A percentile compares a stretch with the other conserved stretches of the same genome.
Conservation (phyloP, 2,113 vertebrate species). For the Osmerus mordax region DNA sequence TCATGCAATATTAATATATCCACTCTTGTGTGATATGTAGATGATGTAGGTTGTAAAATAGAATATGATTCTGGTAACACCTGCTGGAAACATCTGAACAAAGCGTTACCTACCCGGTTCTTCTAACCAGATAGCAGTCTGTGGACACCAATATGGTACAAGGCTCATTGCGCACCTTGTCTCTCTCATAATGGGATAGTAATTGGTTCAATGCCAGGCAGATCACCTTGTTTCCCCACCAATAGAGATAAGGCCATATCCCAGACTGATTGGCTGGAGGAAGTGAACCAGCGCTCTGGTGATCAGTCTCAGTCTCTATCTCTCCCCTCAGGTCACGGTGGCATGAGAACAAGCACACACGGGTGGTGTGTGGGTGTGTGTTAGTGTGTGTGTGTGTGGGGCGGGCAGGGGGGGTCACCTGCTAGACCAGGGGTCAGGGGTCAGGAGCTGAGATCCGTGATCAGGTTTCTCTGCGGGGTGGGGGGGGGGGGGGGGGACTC, state of each 20-base stretch:
- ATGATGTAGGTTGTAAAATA: too few species aligned
- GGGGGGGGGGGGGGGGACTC: slow-evolving; percentile 58
- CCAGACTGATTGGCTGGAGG: slow-evolving; percentile 22
- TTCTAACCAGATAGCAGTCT: too few species aligned
- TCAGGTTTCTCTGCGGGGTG: slow-evolving; percentile 72
- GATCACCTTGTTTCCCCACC: slow-evolving; percentile 19
- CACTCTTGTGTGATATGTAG: too few species aligned
- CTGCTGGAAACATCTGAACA: too few species aligned
- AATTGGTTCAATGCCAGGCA: slow-evolving; percentile 20
- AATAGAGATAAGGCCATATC: slow-evolving; percentile 33
- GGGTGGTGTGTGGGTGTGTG: slow-evolving; percentile 56
- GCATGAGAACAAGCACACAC: slow-evolving; percentile 74
- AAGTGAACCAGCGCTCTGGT: not conserved
- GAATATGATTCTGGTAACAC: too few species aligned
- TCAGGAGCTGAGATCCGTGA: slow-evolving; percentile 69
- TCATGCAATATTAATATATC: not conserved
- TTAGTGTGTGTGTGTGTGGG: not conserved
- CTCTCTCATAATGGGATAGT: slow-evolving; percentile 2
- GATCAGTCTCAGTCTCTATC: slow-evolving; percentile 53
- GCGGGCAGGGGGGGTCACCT: not conserved
- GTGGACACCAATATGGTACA: too few species aligned
- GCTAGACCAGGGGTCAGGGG: slow-evolving; percentile 65
- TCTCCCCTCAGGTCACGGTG: slow-evolving; percentile 77
- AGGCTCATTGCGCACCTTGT: too few species aligned
- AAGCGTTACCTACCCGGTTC: too few species aligned